Base-by-base conservation (phyloP, 2,888 invertebrate species). In the Rhagonycha lutea region DNA sequence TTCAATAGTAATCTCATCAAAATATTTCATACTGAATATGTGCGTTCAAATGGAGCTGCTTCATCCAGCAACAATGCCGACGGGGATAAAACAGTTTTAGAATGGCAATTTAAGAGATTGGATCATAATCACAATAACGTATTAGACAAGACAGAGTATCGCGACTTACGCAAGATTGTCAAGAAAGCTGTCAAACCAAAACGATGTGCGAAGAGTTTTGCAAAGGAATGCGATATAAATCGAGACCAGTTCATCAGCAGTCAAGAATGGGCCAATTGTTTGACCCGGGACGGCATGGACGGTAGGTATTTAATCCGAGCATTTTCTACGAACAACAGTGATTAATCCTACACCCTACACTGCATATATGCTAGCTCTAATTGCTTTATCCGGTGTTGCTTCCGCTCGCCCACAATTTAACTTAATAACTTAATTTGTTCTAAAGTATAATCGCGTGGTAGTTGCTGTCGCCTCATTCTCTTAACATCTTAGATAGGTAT, bases 161-260 rank as follows among this genome's bases (percentile, higher is more conserved):
- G 94, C 79, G 94, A 94, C 80, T 89, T 98, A 32, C 91, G 94
- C 81, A 91, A 94, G 82, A 91, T 96, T 69, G 94, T 97, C 69
- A 96, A 94, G 87, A 96, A 96, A 89, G 94, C 95, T 78, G 95
- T 97, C 72, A 94, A 94, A 85, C 98, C 98, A 61, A 94, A 94
- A 87, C 91, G 95, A 70, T 98, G 98, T 88, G 96, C 97, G 68
- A 93, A 95, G 83, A 93, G 93, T 61, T 98, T 98, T 90, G 93
- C 95, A 18, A 93, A 94, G 81, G 93, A 93, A 82, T 98, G 98
- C 88, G 98, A 98, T 88, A 90, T 92, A 72, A 93, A 97, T 88
- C 91, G 91, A 71, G 95, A 98, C 88, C 92, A 93, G 68, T 91
- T 91, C 83, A 93, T 98, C 79, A 92, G 94, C 32, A 91, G 92